Evolutionary conservation across 2,888 invertebrate genomes (phyloP), one percentile per base, ranked within the genome.

Genomic region (Hypomecis punctinalis): DNA sequence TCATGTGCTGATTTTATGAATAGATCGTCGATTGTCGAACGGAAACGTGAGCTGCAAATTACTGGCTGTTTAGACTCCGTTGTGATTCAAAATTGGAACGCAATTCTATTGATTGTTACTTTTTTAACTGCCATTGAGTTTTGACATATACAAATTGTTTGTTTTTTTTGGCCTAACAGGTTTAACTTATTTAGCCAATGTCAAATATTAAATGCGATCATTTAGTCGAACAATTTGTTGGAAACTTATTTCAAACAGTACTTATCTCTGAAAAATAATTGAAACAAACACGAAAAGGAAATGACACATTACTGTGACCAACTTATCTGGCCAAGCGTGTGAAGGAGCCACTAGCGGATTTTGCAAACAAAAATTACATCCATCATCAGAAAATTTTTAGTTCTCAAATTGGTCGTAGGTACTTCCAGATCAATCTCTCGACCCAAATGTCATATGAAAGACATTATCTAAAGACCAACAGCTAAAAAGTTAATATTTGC

Each of bases 21-120:
- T 80, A 79, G 82, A 82, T 82, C 78, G 82, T 73, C 83, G 81
- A 83, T 83, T 80, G 81, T 78, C 77, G 79, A 82, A 82, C 82
- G 84, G 82, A 82, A 83, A 80, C 77, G 76, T 73, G 75, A 69
- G 71, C 69, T 77, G 71, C 73, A 76, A 77, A 82, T 81, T 81
- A 76, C 71, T 61, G 61, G 61, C 70, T 71, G 76, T 78, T 78
- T 76, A 68, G 56, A 67, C 57, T 65, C 64, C 54, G 63, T 67
- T 69, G 68, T 67, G 62, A 71, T 65, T 68, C 56, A 58, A 63
- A 62, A 71, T 71, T 67, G 66, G 69, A 54, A 66, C 65, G 65
- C 65, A 57, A 57, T 61, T 66, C 57, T 57, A 66, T 66, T 48
- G 65, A 66, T 66, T 61, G 65, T 66, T 52, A 49, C 40, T 66